Conservation (phyloP, 2,797 vertebrate genomes). For the Adrianichthys oophorus region DNA sequence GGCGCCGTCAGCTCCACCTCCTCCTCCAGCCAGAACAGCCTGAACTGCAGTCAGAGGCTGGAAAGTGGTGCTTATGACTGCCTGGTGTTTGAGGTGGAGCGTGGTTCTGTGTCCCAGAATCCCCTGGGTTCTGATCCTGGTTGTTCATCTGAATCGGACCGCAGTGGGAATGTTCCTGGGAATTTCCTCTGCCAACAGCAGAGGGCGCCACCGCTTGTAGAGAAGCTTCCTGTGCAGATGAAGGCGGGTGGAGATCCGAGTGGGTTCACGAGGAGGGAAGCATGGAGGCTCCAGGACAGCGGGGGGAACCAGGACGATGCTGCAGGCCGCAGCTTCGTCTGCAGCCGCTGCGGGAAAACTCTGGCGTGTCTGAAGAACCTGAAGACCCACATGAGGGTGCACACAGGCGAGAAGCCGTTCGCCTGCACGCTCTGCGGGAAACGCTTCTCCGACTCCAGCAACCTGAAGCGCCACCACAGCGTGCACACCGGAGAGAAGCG, state of each 20-base stretch:
- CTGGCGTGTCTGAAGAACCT: conserved; percentile 78
- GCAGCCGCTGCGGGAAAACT: conserved; percentile 74
- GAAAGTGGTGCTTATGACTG: conserved; percentile 35
- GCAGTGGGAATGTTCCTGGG: background rate
- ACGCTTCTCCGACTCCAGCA: conserved; percentile 78
- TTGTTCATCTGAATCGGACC: conserved; percentile 38
- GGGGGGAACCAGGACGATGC: conserved; percentile 45
- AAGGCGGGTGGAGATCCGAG: background rate
- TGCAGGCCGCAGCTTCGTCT: conserved; percentile 26
- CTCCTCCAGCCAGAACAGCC: conserved; percentile 17
- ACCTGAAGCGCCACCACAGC: conserved; percentile 79
- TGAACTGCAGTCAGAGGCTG: conserved; percentile 17
- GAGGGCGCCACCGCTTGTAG: conserved; percentile 8
- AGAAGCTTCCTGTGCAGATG: conserved; percentile 15
- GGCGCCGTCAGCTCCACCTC: conserved; percentile 25
- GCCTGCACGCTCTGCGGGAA: conserved; percentile 75
- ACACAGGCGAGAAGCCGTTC: conserved; percentile 79
- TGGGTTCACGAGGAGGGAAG: conserved; percentile 6
- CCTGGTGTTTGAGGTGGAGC: conserved; percentile 46
- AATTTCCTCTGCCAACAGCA: conserved; percentile 11
- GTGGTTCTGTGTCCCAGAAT: conserved; percentile 18
- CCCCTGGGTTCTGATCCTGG: conserved; percentile 26
- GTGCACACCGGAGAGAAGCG: conserved; percentile 80
- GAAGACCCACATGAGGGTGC: conserved; percentile 78
- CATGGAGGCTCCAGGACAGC: conserved; percentile 29